phyloP scores from a whole-genome alignment of 1,140 invertebrate genomes.

The Cepaea nemoralis region DNA sequence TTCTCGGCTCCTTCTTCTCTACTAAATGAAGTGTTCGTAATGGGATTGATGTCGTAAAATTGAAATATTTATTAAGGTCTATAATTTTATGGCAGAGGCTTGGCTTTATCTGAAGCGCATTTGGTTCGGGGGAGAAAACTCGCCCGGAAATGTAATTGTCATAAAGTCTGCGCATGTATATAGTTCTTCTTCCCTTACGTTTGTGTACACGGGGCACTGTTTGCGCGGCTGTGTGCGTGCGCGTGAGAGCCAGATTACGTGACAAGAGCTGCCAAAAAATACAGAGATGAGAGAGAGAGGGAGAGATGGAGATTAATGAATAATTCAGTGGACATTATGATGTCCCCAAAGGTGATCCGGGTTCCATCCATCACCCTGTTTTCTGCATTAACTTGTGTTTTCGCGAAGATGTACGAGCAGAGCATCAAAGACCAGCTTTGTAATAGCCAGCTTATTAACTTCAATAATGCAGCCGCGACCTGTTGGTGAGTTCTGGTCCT shows the following conservation, averaged over 20 bases:
- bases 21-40: conserved; percentile 1
- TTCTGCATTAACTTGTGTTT: neutral
- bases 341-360: conserved; percentile 10
- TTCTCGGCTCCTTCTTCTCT: neutral
- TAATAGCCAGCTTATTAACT: neutral
- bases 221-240: conserved; percentile 2
- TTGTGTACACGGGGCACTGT: conserved; percentile 13
- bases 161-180: neutral
- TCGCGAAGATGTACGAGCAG: neutral
- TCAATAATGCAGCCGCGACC: neutral
- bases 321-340: conserved; percentile 17
- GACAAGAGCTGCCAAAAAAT: neutral
- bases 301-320: conserved; percentile 11
- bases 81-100: conserved; percentile 13
- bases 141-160: conserved; percentile 8
- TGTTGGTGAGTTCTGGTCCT: neutral
- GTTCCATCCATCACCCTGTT: neutral
- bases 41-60: conserved; percentile 6
- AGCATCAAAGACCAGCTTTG: neutral
- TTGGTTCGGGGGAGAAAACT: conserved; percentile 6
- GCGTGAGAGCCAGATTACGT: neutral
- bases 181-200: neutral
- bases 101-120: conserved; percentile 6
- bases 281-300: neutral
- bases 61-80: conserved; percentile 5